These are phyloP conservation scores for Drosophila ironensis DNA, from an alignment of 1,140 invertebrate species.

Conservation along the genomic window DNA sequence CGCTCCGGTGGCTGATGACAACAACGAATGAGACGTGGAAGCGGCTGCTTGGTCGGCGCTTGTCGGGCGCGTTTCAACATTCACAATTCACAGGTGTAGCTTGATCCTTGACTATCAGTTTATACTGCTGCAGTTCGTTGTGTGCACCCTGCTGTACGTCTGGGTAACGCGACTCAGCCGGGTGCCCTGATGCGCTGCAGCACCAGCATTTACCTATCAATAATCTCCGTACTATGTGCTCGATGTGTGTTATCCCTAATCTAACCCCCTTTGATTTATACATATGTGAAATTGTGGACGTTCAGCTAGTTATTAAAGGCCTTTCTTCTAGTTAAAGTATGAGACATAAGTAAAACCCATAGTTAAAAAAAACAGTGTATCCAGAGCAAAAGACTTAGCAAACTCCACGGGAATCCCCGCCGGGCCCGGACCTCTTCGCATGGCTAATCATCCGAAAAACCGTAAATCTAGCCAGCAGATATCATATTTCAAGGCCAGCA, in stretches of 20 bases:
- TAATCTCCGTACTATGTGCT: constrained; percentile 58
- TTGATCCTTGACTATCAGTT: constrained; percentile 66
- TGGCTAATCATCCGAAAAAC: too few species aligned
- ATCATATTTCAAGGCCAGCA: neutral
- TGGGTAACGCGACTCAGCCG: constrained; percentile 44
- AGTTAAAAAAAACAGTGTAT: constrained; percentile 31
- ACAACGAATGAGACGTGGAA: constrained; percentile 81
- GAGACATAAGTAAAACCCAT: constrained; percentile 32
- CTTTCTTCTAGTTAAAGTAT: constrained; percentile 43
- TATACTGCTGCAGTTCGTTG: constrained; percentile 72
- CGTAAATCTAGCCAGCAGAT: too few species aligned
- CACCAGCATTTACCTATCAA: constrained; percentile 60
- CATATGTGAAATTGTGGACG: constrained; percentile 5
- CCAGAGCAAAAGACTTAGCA: constrained; percentile 55
- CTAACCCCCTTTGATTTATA: neutral
- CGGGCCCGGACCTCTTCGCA: too few species aligned
- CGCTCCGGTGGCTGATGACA: constrained; percentile 40
- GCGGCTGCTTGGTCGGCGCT: constrained; percentile 70
- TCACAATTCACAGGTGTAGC: constrained; percentile 66
- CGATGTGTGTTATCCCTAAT: constrained; percentile 31
- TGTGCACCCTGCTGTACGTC: constrained; percentile 65
- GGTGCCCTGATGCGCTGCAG: constrained; percentile 38
- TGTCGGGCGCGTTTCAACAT: constrained; percentile 78
- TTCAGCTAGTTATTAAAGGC: constrained; percentile 3
- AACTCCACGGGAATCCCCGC: too few species aligned